A percentile compares a stretch with the other conserved stretches of the same genome.
phyloP scores from a whole-genome alignment of 2,113 vertebrate species.

The Pogonocichla stellata region DNA sequence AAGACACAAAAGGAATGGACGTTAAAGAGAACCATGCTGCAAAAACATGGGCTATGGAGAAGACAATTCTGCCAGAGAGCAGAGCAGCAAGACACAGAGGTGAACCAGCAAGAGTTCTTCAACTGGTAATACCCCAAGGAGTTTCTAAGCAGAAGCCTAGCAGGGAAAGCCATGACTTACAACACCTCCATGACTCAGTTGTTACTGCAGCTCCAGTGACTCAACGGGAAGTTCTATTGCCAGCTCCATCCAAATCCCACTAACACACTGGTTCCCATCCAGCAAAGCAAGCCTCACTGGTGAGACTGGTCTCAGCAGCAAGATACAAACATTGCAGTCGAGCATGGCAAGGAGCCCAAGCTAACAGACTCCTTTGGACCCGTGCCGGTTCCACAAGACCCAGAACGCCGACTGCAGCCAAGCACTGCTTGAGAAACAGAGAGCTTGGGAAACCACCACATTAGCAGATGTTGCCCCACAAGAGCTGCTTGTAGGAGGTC shows the following conservation, averaged over 20 bases:
- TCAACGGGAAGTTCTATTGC: constrained; percentile 43
- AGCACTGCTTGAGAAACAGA: constrained; percentile 44
- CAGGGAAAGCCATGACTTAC: neutral
- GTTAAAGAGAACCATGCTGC: neutral
- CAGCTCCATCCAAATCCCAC: constrained; percentile 24
- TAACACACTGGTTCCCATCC: constrained; percentile 35
- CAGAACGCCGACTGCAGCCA: neutral
- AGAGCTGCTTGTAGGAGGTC: constrained; percentile 49
- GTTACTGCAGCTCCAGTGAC: constrained; percentile 45
- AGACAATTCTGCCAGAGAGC: neutral
- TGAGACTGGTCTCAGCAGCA: constrained; percentile 44
- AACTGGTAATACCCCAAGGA: neutral
- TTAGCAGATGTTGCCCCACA: constrained; percentile 56
- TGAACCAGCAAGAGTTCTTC: neutral
- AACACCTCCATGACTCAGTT: constrained; percentile 38
- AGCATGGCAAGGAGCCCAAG: constrained; percentile 51
- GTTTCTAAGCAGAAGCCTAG: neutral
- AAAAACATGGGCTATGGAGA: neutral
- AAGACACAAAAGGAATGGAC: neutral
- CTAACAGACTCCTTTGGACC: constrained; percentile 52
- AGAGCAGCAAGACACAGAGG: neutral
- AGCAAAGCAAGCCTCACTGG: constrained; percentile 59
- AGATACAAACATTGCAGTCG: constrained; percentile 22
- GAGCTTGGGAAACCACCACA: constrained; percentile 57
- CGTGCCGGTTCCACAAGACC: constrained; percentile 56